Percentiles rank a stretch among this genome's conserved stretches.
These are phyloP conservation scores for Champsocephalus esox DNA, from an alignment of 2,797 vertebrate species.

Conservation along the genomic window DNA sequence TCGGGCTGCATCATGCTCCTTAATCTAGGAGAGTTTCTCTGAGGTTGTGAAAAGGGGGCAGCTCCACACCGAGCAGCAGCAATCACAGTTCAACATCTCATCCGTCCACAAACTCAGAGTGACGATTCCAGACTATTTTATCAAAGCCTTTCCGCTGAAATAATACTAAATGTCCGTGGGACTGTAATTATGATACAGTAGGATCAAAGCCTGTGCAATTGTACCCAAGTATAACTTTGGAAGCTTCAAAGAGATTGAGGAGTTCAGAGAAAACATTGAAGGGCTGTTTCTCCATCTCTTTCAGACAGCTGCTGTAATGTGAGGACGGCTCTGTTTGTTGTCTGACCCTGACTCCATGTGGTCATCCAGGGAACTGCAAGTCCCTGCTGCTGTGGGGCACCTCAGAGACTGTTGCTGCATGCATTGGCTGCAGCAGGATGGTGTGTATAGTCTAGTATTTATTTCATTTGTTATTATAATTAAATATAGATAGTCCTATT, in stretches of 20 bases:
- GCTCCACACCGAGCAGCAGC: constrained; percentile 34
- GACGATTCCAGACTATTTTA: constrained; percentile 41
- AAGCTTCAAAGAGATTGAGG: constrained; percentile 65
- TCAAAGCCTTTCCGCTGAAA: constrained; percentile 63
- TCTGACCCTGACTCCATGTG: constrained; percentile 79
- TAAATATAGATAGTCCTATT: no score
- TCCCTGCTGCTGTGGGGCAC: constrained; percentile 13
- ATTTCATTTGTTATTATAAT: neutral
- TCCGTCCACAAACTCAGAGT: constrained; percentile 39
- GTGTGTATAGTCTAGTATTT: neutral
- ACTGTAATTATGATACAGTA: constrained; percentile 65
- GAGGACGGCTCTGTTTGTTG: constrained; percentile 60
- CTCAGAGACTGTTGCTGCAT: constrained; percentile 7
- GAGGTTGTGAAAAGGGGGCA: constrained; percentile 21
- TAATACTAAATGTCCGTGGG: constrained; percentile 47
- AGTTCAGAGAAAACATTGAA: constrained; percentile 55
- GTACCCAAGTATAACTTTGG: constrained; percentile 53
- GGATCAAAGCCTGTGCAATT: constrained; percentile 71
- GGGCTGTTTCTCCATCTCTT: constrained; percentile 35
- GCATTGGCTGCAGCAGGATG: constrained; percentile 1
- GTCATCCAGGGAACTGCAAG: constrained; percentile 68
- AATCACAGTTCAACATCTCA: constrained; percentile 61
- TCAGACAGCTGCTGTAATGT: constrained; percentile 32
- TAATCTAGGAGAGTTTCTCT: constrained; percentile 52
- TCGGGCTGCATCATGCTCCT: constrained; percentile 58